Evolutionary conservation across 2,113 vertebrate species (phyloP), one percentile per base, ranked within the genome.

Genomic region (Notarius quadriscutis): DNA sequence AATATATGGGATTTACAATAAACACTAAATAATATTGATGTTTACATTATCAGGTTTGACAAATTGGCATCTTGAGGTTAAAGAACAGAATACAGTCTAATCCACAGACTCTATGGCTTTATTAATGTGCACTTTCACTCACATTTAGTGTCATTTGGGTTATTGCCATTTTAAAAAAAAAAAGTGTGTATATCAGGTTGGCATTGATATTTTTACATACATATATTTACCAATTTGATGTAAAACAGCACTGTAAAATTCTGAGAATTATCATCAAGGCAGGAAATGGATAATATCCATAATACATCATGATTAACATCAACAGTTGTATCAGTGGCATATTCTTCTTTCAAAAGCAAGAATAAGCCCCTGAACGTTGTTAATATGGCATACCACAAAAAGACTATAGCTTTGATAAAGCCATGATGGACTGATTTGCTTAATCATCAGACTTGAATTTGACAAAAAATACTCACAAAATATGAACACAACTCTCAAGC

Each of bases 111-210:
- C 53, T 89, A 87, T 81, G 87, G 55, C 63, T 89, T 88, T 78
- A 86, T 84, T 86, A 55, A 88, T 83, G 62, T 83, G 80, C 82
- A 85, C 79, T 87, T 85, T 50, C 80, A 84, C 84, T 57, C 84
- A 89, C 79, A 90, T 53, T 87, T 84, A 87, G 87, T 86, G 51
- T 86, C 63, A 74, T 58, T 69, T 84, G 86, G 81, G 69, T n/a
- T 81, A 86, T 50, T 75, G 58, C 85, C 51, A 88, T 83, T 65
- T 79, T 30, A 81, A 88, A 88, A 79, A 84, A 69, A 81, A 88
- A 87, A 85, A 84, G 75, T 67, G 22, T 85, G 87, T 90, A 88
- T 81, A 88, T 84, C 87, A 89, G 25, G 53, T 87, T 89, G 84
- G 88, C 86, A 87, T 89, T 85, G 62, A 82, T 34, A 75, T 72